Evolutionary conservation across 1,140 invertebrate species (phyloP), one percentile per base, ranked within the genome.

Genomic region (Holotrichia oblita): DNA sequence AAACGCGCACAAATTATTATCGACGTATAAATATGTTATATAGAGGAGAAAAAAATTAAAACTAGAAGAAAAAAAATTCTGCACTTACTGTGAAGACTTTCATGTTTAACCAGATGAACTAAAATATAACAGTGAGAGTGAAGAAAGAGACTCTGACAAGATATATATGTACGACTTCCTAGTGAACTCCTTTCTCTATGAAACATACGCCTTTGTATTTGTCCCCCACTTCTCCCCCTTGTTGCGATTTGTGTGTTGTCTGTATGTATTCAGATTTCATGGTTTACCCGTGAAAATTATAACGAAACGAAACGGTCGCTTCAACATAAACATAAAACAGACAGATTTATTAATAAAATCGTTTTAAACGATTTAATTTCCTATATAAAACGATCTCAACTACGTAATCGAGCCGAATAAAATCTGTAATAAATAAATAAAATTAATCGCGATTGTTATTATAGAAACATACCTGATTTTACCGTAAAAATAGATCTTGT

Each of bases 101-200:
- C 83, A 83, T 83, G 77, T 61, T 83, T 77, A 17, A 40, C 40
- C 73, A 48, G 64, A 77, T 79, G 77, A 77, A 73, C 73, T 80
- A 72, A 78, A 78, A 73, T 69, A 61, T 79, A 59, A 76, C 78
- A 79, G 80, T 81, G 81, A 83, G 78, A 82, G 83, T 82, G 80
- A 40, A 64, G 64, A 79, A 78, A 69, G 80, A 80, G 81, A 79
- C 76, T 69, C 77, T 78, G 40, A 78, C 77, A 77, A 59, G 81
- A 59, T 83, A 81, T 83, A 83, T 83, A 82, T 80, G 73, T 69
- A 72, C 78, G 41, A 80, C 80, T 82, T 83, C 80, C 81, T 82
- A 79, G 83, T 82, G 83, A 83, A 82, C 83, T 82, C 83, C 83
- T 83, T 83, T 83, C 83, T 83, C 83, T 80, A 81, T 78, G 76